Evolutionary conservation across 2,113 vertebrate species (phyloP).

Genomic region (Ploceus nigricollis): DNA sequence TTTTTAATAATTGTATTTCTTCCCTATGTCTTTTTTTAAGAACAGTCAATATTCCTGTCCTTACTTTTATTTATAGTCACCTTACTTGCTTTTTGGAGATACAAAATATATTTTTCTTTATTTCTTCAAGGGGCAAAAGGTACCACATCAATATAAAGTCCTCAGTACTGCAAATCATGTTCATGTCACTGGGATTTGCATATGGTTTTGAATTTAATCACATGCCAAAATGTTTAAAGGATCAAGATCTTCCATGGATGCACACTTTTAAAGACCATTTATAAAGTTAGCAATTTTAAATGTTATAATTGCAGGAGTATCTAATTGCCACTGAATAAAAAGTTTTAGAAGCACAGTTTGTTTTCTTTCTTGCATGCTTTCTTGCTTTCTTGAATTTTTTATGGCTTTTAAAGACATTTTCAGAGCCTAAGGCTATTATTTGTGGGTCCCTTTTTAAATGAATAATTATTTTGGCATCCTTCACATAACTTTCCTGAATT

Average conservation of each 20-base stretch:
- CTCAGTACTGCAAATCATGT: background rate
- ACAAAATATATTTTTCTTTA: background rate
- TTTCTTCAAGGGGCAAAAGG: background rate
- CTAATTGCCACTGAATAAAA: background rate
- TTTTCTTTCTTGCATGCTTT: background rate
- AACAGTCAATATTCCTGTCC: background rate
- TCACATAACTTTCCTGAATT: background rate
- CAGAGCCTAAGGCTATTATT: background rate
- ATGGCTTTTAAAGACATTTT: background rate
- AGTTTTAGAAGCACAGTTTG: background rate
- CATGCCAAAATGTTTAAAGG: background rate
- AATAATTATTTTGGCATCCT: background rate
- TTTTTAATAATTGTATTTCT: background rate
- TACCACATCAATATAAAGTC: background rate
- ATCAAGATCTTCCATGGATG: background rate
- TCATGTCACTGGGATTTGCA: background rate
- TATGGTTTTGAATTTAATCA: background rate
- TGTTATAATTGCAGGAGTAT: background rate
- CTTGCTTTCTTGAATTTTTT: background rate
- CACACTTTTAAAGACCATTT: background rate
- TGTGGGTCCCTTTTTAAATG: background rate
- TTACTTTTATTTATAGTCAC: background rate
- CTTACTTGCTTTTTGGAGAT: background rate
- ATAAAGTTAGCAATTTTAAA: background rate
- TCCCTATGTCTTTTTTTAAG: background rate